Evolutionary conservation across 2,888 invertebrate species (phyloP), one percentile per base, ranked within the genome.

Genomic region (Phragmatobia fuliginosa): DNA sequence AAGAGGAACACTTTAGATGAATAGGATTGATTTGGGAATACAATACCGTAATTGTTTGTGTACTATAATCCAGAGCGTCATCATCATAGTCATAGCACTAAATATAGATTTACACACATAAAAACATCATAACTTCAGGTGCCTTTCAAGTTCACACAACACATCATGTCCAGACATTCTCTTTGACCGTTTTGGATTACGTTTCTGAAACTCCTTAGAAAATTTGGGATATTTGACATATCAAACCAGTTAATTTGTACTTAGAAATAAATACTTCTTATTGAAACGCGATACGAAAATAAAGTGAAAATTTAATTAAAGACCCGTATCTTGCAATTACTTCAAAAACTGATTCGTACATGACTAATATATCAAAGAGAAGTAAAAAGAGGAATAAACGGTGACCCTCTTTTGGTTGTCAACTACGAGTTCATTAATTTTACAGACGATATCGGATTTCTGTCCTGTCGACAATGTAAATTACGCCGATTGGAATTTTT

Each of bases 391-490:
- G 62, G 71, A 76, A 64, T 66, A 49, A 25, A 41, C 62, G 60
- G 67, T 74, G 73, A 76, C 70, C 73, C 71, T 73, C 78, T 73
- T 70, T 65, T 68, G 62, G 61, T 59, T 72, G 72, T 78, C 81
- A 77, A 73, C 72, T 76, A 64, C 66, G 74, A 74, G 74, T 80
- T 81, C 83, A 83, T 81, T 81, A 82, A 78, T 77, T 76, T 81
- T 66, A 70, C 76, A 72, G 73, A 82, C 80, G 76, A 80, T 80
- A 82, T 81, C 73, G 74, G 77, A 75, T 82, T 81, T 75, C 73
- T 75, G 77, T 74, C 63, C 41, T 78, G 74, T 67, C 61, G 62
- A 67, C 70, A 78, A 72, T 71, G 75, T 63, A 76, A 82, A 72
- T 74, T 67, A 72, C 68, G 69, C 74, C 73, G 67, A 78, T 80